Evolutionary conservation across 2,113 vertebrate species (phyloP).

Genomic region (Sorex fumeus): DNA sequence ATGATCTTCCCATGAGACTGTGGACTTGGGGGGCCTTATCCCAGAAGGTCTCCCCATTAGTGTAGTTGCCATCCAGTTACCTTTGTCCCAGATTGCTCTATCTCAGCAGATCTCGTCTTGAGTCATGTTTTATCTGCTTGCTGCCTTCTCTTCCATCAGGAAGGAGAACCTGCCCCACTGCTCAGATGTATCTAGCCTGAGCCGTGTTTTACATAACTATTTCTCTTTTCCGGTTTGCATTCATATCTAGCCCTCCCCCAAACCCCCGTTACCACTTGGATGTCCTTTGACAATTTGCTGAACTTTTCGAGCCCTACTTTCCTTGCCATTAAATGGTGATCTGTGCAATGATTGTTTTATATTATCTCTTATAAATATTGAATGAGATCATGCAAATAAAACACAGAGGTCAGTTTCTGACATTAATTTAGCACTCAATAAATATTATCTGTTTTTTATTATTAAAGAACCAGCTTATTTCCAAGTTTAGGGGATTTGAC

Average conservation of each 20-base stretch:
- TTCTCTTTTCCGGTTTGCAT: not conserved
- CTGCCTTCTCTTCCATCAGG: not conserved
- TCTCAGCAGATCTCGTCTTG: not conserved
- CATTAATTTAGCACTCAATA: not conserved
- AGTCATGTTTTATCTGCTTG: not conserved
- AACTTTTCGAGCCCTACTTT: not conserved
- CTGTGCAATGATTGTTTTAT: not conserved
- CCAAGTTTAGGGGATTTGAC: not conserved
- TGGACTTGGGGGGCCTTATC: not conserved
- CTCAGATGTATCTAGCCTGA: not conserved
- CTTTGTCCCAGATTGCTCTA: not conserved
- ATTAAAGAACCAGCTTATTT: constrained; percentile 5
- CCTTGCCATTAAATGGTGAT: not conserved
- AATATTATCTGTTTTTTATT: not conserved
- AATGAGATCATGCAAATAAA: not conserved
- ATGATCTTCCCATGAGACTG: not conserved
- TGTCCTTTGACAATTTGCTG: not conserved
- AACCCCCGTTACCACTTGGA: not conserved
- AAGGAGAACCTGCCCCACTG: not conserved
- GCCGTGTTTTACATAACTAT: not conserved
- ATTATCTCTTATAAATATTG: not conserved
- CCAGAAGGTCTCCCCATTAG: not conserved
- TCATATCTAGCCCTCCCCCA: not conserved
- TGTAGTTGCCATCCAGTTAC: not conserved
- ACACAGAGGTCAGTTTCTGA: not conserved